Evolutionary conservation across 30 jellyfish, hydroid and myxozoan species (phyloP), one percentile per base, ranked within the genome.

Genomic region (Aurelia coerulea): DNA sequence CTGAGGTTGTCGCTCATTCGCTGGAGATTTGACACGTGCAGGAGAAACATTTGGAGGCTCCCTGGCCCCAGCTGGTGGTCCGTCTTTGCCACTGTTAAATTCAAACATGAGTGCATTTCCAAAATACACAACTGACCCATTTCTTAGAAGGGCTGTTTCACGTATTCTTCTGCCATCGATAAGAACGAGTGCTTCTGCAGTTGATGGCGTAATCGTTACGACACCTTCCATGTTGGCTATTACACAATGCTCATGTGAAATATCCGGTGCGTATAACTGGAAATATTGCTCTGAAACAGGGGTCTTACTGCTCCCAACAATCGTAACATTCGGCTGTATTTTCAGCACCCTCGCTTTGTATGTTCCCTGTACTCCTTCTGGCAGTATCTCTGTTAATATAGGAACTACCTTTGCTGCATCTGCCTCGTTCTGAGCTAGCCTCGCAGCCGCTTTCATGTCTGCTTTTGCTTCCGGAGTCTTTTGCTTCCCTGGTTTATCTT

Each of bases 151-250:
- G 10, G 95, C 74, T 32, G 97, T 96, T 65, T 90, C 98, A n/a
- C 23, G 73, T 50, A 96, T 84, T 65, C 87, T 52, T 34, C 81
- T 73, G 10, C 93, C 97, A 75, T 91, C 69, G 9, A 96, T 96
- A 19, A 86, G 62, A 19, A 96, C 97, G 50, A 73, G 93, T 5
- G 99, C 98, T 70, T 96, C 98, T 2, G 98, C 87, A 35, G 83
- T 77, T 10, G 96, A 85, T 23, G 99, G 99, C 16, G 93, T 84
- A 18, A 96, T 87, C 6, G 99, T 92, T 16, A 96, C 98, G 17
- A 75, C 89, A 10, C 97, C 98, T 49, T 76, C 97, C 77, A 81
- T 84, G 73, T 84, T 91, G 13, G 96, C 97, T 19, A 96, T 68
- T 42, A 92, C 80, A 64, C 99, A 96, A 74, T 96, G 99, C 79